phyloP scores from a whole-genome alignment of 35 echinoderm and acorn worm genomes.

The Amphiura filiformis region DNA sequence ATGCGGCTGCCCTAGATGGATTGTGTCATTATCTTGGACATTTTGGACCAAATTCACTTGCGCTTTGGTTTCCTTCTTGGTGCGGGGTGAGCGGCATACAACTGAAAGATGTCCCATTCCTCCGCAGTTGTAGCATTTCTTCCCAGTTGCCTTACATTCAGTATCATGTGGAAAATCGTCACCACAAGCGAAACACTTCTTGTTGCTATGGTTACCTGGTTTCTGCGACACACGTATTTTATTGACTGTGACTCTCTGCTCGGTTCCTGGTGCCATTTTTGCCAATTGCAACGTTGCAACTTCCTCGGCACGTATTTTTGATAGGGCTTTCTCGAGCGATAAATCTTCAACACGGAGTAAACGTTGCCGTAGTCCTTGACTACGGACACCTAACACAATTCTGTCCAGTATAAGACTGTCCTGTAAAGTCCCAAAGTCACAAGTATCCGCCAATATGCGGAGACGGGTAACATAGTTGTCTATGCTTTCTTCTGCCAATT shows the following conservation, averaged over 20 bases:
- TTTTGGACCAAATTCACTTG: too few species aligned
- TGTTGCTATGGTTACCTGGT: not conserved
- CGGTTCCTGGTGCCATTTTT: not conserved
- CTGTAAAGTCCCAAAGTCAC: conserved; percentile 54
- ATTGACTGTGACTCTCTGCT: not conserved
- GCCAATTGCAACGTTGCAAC: not conserved
- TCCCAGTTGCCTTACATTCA: not conserved
- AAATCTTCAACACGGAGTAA: conserved; percentile 3
- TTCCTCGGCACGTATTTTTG: not conserved
- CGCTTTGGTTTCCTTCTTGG: too few species aligned
- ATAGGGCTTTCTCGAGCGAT: conserved; percentile 38
- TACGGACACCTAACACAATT: conserved; percentile 47
- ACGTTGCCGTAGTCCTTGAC: conserved; percentile 23
- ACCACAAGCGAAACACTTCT: not conserved
- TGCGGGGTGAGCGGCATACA: not conserved
- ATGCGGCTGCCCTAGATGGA: too few species aligned
- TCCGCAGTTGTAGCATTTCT: not conserved
- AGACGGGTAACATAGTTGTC: conserved; percentile 44
- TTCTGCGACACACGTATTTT: not conserved
- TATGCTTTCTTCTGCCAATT: conserved; percentile 56
- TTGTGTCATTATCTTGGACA: too few species aligned
- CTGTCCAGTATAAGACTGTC: conserved; percentile 28
- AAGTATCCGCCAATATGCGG: conserved; percentile 34
- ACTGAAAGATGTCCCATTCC: not conserved
- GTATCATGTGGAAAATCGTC: not conserved